A percentile compares a stretch with the other conserved stretches of the same genome.
Evolutionary conservation across 2,888 invertebrate species (phyloP).

Genomic region (Trypoxylon attenuatum): DNA sequence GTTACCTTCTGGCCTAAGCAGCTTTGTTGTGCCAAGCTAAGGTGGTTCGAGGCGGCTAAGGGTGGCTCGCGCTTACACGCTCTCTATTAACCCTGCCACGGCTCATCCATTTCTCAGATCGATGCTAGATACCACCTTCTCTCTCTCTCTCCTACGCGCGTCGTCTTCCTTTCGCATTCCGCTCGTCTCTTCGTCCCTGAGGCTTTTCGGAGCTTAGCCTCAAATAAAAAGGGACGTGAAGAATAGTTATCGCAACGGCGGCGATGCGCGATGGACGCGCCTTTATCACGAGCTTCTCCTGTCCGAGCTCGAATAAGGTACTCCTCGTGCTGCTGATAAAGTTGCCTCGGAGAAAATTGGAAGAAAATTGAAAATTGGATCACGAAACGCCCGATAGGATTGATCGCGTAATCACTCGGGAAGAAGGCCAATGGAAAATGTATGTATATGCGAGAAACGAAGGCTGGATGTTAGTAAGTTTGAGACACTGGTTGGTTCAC

Average conservation of each 20-base stretch:
- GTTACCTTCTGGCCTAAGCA: slow-evolving; percentile 18
- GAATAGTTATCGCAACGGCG: slow-evolving; percentile 13
- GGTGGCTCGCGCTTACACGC: slow-evolving; percentile 43
- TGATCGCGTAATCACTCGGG: slow-evolving; percentile 26
- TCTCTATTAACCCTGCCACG: slow-evolving; percentile 53
- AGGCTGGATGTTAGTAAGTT: no score
- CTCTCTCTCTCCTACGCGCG: no score
- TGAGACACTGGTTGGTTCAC: no score
- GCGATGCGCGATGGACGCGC: slow-evolving; percentile 22
- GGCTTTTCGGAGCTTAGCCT: slow-evolving; percentile 17
- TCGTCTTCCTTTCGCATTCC: background rate
- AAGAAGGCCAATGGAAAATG: no score
- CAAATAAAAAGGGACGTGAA: slow-evolving; percentile 8
- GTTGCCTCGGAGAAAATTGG: slow-evolving; percentile 23
- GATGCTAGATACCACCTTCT: slow-evolving; percentile 49
- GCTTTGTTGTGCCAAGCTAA: slow-evolving; percentile 36
- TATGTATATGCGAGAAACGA: no score
- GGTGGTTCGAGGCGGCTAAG: no score
- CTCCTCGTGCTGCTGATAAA: background rate
- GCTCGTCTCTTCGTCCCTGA: slow-evolving; percentile 3
- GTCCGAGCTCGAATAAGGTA: slow-evolving; percentile 3
- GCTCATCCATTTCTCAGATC: slow-evolving; percentile 52
- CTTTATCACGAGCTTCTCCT: slow-evolving; percentile 11
- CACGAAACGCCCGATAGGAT: slow-evolving; percentile 7
- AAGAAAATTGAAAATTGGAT: slow-evolving; percentile 35